These are phyloP conservation scores for Centroberyx gerrardi DNA, from an alignment of 2,797 vertebrate genomes.

Conservation along the genomic window DNA sequence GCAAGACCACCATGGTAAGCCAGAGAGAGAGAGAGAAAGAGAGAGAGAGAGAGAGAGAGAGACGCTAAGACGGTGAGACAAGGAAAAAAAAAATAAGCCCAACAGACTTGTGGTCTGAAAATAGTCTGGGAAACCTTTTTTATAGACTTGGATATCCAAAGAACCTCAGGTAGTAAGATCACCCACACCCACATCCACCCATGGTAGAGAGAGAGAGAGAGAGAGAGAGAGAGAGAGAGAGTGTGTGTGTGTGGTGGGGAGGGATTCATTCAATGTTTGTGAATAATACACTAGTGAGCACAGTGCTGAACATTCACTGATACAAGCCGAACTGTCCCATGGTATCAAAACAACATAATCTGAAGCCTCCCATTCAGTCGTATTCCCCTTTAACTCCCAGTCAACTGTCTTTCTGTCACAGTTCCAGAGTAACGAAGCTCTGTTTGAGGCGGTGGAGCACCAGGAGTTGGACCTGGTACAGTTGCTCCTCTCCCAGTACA, in stretches of 20 bases:
- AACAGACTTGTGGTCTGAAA: conserved; percentile 67
- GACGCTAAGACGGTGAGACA: neutral
- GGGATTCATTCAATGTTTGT: neutral
- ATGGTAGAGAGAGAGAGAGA: conserved; percentile 2
- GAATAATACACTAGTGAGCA: too few species aligned
- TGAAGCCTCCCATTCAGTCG: neutral
- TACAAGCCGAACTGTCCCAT: conserved; percentile 1
- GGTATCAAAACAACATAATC: neutral
- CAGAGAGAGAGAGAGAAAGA: conserved; percentile 40
- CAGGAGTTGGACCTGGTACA: conserved; percentile 92
- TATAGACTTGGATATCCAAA: conserved; percentile 28
- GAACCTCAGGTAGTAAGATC: conserved; percentile 29
- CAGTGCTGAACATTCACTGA: conserved; percentile 1
- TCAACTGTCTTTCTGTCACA: conserved; percentile 62
- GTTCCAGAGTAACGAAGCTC: conserved; percentile 91
- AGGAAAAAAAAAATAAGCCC: conserved; percentile 69
- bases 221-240: neutral
- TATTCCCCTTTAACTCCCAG: conserved; percentile 4
- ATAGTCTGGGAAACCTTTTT: conserved; percentile 50
- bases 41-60: neutral
- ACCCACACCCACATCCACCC: neutral
- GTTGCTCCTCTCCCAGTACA: conserved; percentile 91
- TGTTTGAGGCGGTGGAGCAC: conserved; percentile 94
- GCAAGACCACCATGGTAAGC: conserved; percentile 91
- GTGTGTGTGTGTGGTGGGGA: neutral